phyloP scores from a whole-genome alignment of 2,113 vertebrate species.

The Oryzias melastigma region DNA sequence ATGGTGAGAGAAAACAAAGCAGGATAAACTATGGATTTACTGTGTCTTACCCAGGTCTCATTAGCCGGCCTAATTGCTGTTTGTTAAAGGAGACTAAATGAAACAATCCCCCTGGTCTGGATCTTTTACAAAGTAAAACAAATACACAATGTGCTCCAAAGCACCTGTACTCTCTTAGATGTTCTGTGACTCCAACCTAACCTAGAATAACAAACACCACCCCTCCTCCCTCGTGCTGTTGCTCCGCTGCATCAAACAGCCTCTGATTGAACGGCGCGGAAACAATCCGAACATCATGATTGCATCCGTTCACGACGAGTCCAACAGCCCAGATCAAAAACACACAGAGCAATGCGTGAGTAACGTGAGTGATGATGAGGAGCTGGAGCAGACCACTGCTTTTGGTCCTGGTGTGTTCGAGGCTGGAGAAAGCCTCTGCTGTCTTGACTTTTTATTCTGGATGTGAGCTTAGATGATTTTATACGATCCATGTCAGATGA shows the following conservation, averaged over 20 bases:
- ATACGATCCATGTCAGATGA: conserved; percentile 29
- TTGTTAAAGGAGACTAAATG: conserved; percentile 60
- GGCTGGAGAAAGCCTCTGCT: conserved; percentile 32
- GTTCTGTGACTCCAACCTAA: conserved; percentile 50
- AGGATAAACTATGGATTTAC: conserved; percentile 57
- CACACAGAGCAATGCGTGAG: conserved; percentile 37
- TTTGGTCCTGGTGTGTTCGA: conserved; percentile 18
- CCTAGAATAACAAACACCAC: conserved; percentile 73
- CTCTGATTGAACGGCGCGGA: conserved; percentile 62
- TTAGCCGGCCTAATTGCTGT: conserved; percentile 67
- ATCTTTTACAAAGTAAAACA: conserved; percentile 72
- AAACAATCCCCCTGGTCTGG: conserved; percentile 41
- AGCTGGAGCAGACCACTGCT: conserved; percentile 34
- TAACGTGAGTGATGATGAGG: conserved; percentile 50
- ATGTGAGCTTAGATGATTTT: conserved; percentile 39
- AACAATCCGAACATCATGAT: conserved; percentile 54
- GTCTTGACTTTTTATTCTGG: background rate
- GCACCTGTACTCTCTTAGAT: conserved; percentile 68
- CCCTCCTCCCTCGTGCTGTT: conserved; percentile 31
- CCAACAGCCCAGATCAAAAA: conserved; percentile 62
- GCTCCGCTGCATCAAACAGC: conserved; percentile 35
- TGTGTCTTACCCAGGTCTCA: conserved; percentile 58
- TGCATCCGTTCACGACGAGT: conserved; percentile 55
- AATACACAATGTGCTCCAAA: conserved; percentile 55
- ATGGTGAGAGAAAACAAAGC: conserved; percentile 17